phyloP scores from a whole-genome alignment of 2,888 invertebrate genomes.

The Papilio protenor region DNA sequence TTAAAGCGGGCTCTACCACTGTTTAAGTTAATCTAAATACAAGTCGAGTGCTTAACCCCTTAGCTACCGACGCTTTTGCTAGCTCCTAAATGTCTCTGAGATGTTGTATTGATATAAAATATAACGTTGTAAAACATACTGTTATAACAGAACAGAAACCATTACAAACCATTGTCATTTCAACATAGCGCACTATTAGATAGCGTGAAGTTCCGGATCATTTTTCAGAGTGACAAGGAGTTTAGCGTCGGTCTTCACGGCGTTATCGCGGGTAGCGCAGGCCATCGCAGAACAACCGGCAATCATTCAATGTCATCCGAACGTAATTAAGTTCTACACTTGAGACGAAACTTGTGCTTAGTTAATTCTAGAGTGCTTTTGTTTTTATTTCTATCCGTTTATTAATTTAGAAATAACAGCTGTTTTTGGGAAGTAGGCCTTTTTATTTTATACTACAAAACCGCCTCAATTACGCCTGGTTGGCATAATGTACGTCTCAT shows the following conservation, averaged over 20 bases:
- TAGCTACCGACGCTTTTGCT: no score
- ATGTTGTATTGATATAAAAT: neutral
- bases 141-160: neutral
- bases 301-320: slow-evolving; percentile 34
- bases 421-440: no score
- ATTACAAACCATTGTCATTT: neutral
- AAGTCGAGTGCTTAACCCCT: no score
- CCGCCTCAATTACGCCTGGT: no score
- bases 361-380: neutral
- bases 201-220: slow-evolving; percentile 7
- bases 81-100: no score
- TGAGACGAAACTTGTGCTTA: slow-evolving; percentile 15
- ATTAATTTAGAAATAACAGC: neutral
- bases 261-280: slow-evolving; percentile 32
- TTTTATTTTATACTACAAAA: no score
- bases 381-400: neutral
- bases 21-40: no score
- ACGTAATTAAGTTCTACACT: slow-evolving; percentile 32
- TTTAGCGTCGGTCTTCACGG: slow-evolving; percentile 26
- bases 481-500: no score
- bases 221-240: slow-evolving; percentile 30
- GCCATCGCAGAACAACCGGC: slow-evolving; percentile 29
- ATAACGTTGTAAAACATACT: neutral
- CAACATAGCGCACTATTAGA: slow-evolving; percentile 4
- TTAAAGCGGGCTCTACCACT: no score